A percentile compares a stretch with the other conserved stretches of the same genome.
Conservation (phyloP, 2,888 invertebrate genomes). For the Agriotes lineatus region DNA sequence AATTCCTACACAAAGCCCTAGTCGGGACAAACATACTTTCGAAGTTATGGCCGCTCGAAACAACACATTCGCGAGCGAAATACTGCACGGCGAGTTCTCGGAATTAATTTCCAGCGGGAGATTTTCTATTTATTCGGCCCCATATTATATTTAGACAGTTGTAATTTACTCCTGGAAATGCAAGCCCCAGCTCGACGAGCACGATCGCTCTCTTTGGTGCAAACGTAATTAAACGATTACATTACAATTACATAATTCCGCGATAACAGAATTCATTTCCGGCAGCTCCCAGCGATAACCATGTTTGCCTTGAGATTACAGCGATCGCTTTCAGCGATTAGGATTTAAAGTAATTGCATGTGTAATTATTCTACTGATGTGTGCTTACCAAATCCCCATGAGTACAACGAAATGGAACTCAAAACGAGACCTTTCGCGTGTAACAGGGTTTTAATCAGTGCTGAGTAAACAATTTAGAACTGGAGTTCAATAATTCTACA, state of each 20-base stretch:
- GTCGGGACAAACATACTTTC: slow-evolving; percentile 22
- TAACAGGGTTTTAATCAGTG: no score
- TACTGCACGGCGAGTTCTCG: background rate
- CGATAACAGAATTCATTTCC: background rate
- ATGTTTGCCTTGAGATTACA: background rate
- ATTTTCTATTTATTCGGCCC: background rate
- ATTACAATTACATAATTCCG: background rate
- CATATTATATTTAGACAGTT: slow-evolving; percentile 1
- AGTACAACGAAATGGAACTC: no score
- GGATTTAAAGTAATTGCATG: no score
- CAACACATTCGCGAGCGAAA: no score
- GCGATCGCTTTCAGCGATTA: no score
- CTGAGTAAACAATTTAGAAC: no score
- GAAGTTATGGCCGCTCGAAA: slow-evolving; percentile 38
- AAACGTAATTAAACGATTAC: slow-evolving; percentile 2
- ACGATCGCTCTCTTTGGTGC: background rate
- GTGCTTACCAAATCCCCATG: no score
- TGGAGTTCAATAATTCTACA: no score
- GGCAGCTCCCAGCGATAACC: background rate
- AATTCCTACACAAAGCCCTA: slow-evolving; percentile 39
- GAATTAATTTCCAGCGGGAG: slow-evolving; percentile 7
- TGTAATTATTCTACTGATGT: no score
- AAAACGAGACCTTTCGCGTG: no score
- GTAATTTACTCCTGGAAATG: background rate
- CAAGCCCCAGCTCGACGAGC: background rate